Evolutionary conservation across 2,113 vertebrate genomes (phyloP), one percentile per base, ranked within the genome.

Genomic region (Gallinago undulata): DNA sequence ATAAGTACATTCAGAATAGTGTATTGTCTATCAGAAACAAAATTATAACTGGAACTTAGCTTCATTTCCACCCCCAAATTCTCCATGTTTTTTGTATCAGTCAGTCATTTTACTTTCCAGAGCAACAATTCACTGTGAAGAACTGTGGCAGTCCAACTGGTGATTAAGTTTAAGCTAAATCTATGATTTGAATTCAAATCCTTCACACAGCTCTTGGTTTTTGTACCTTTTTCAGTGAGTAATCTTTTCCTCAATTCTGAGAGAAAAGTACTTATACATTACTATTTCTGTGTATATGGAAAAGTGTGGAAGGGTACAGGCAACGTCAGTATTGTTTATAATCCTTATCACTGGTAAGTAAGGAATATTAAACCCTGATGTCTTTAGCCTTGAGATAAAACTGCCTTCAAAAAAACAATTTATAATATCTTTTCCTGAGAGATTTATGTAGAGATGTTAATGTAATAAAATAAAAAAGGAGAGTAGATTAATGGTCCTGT

Each of bases 401-500:
- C 53, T 78, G 31, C 56, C 79, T 95, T 79, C 74, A 78, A 60
- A 96, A 93, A 21, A 51, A 51, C 47, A 89, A 82, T 84, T 96
- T 91, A 80, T 95, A 87, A 87, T 95, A 76, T 87, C 62, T 84
- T 92, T 41, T 90, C 63, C 21, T 78, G 50, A 23, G 70, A 94
- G 60, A 93, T 92, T 84, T 87, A 89, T 70, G 41, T 24, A 75
- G 90, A 93, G 69, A 95, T 92, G 51, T 75, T 96, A 86, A 93
- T 85, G 23, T 84, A 95, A 93, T 90, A 86, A 96, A 96, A 97
- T 90, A 95, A 90, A 93, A 78, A 68, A 84, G 19, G 41, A 87
- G 94, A 85, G 30, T 57, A 92, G 56, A 91, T 80, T 90, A 94
- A 95, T 96, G 78, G 56, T 68, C 77, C 39, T 80, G 43, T 62